Conservation (phyloP, 2,888 invertebrate genomes). For the Rhamphomyia laevipes region DNA sequence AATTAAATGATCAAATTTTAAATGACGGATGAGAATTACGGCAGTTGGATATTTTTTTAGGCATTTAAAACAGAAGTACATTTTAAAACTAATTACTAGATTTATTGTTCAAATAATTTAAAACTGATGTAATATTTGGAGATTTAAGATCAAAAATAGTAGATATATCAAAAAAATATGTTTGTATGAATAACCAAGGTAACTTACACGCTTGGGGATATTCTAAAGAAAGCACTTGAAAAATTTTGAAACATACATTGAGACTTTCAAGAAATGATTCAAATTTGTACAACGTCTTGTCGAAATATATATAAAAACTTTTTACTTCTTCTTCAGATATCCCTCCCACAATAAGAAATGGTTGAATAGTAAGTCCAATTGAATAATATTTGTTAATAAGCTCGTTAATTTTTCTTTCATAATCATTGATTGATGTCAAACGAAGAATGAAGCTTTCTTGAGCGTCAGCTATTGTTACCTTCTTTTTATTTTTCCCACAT, state of each 20-base stretch:
- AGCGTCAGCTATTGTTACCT: conserved; percentile 14
- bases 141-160: not conserved
- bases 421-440: conserved; percentile 12
- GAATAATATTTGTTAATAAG: conserved; percentile 13
- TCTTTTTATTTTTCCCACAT: conserved; percentile 11
- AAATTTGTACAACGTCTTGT: too few relatives aligned
- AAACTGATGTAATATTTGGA: not conserved
- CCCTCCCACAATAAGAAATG: conserved; percentile 14
- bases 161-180: not conserved
- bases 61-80: conserved; percentile 8
- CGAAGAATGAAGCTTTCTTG: conserved; percentile 14
- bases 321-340: conserved; percentile 5
- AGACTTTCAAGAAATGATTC: not conserved
- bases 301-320: conserved; percentile 13
- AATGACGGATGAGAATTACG: conserved; percentile 1
- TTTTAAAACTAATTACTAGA: not conserved
- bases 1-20: conserved; percentile 7
- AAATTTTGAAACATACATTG: not conserved
- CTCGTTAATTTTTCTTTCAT: conserved; percentile 12
- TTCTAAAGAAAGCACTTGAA: not conserved
- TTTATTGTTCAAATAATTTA: conserved; percentile 2
- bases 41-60: not conserved
- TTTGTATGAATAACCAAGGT: not conserved
- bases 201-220: not conserved
- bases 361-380: conserved; percentile 14